A percentile compares a stretch with the other conserved stretches of the same genome.
Evolutionary conservation across 2,113 vertebrate genomes (phyloP).

Genomic region (Gallinago jamesoni): DNA sequence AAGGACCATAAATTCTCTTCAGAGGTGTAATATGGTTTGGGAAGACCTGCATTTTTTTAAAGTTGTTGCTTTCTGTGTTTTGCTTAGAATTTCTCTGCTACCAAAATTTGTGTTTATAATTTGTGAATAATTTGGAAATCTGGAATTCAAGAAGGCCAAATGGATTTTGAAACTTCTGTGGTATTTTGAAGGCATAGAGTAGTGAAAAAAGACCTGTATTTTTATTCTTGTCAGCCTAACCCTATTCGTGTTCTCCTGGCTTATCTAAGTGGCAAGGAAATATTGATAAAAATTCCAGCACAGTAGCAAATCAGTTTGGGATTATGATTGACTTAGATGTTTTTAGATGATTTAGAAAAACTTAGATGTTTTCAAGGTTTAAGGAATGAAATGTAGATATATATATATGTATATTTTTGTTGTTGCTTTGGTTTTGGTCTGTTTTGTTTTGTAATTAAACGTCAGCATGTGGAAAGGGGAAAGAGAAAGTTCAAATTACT

Average conservation of each 20-base stretch:
- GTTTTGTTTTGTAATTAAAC: neutral
- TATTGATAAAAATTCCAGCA: neutral
- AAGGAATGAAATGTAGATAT: neutral
- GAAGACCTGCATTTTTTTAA: neutral
- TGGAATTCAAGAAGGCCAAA: neutral
- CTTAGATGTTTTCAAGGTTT: neutral
- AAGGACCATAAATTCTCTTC: neutral
- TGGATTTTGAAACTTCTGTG: neutral
- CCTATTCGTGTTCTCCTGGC: neutral
- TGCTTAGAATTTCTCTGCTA: neutral
- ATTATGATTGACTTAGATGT: neutral
- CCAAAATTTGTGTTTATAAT: neutral
- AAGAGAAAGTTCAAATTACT: neutral
- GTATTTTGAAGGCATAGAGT: neutral
- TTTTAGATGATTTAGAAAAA: too few species aligned
- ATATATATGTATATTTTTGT: neutral
- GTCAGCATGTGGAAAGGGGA: neutral
- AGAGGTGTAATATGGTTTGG: neutral
- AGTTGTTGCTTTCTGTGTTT: neutral
- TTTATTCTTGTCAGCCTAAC: neutral
- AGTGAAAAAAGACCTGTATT: neutral
- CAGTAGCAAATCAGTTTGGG: neutral
- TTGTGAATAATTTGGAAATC: neutral
- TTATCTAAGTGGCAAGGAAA: neutral
- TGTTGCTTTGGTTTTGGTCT: neutral